phyloP scores from a whole-genome alignment of 2,888 invertebrate genomes.

The Drosophila atripex region DNA sequence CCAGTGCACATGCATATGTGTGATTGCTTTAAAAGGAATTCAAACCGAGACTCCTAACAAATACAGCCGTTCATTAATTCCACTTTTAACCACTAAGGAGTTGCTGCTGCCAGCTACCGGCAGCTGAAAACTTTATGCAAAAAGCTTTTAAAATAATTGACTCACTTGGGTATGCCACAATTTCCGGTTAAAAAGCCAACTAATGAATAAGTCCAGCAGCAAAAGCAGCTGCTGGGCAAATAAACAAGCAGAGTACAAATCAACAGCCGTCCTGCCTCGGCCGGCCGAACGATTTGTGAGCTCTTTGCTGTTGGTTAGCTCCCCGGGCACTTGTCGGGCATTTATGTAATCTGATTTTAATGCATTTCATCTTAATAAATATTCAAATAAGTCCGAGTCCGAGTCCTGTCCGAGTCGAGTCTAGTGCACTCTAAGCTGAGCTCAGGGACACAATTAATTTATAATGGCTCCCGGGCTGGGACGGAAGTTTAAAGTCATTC shows the following conservation, averaged over 20 bases:
- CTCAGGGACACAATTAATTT: slow-evolving; percentile 44
- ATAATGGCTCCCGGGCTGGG: slow-evolving; percentile 48
- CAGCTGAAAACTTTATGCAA: slow-evolving; percentile 62
- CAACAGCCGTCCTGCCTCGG: slow-evolving; percentile 7
- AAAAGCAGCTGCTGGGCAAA: slow-evolving; percentile 14
- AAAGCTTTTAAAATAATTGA: slow-evolving; percentile 82
- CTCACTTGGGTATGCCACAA: slow-evolving; percentile 77
- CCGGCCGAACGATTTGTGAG: slow-evolving; percentile 19
- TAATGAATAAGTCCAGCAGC: slow-evolving; percentile 66
- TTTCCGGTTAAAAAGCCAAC: slow-evolving; percentile 77
- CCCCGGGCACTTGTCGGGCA: slow-evolving; percentile 56
- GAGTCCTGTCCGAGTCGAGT: neutral
- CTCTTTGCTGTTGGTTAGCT: slow-evolving; percentile 15
- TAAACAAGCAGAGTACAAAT: slow-evolving; percentile 10
- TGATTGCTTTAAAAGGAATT: slow-evolving; percentile 20
- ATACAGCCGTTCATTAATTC: slow-evolving; percentile 64
- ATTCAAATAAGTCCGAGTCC: slow-evolving; percentile 47
- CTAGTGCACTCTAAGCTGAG: slow-evolving; percentile 5
- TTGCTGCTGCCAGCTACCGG: neutral
- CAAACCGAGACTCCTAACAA: neutral
- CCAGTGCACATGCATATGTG: slow-evolving; percentile 10
- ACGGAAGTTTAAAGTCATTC: slow-evolving; percentile 13
- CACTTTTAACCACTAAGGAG: slow-evolving; percentile 58
- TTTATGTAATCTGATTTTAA: slow-evolving; percentile 68
- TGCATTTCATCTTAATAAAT: slow-evolving; percentile 69